Conservation (phyloP, 2,113 vertebrate genomes). For the Rattus rattus region DNA sequence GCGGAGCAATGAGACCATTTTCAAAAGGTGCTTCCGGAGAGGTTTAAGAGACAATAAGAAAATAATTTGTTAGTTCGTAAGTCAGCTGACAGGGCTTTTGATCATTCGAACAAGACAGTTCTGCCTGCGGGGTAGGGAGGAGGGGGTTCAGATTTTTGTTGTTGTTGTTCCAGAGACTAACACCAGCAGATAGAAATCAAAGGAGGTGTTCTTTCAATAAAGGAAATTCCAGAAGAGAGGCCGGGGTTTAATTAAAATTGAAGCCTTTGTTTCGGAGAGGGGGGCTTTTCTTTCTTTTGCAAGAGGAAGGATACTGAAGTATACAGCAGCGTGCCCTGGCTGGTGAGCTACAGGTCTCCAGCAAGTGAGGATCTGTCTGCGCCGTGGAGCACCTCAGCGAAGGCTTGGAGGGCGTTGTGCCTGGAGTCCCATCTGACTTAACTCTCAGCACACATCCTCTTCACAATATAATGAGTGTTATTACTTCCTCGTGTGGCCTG, state of each 20-base stretch:
- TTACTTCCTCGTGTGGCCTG: slow-evolving; percentile 80
- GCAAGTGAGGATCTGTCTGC: slow-evolving; percentile 77
- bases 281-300: slow-evolving; percentile 60
- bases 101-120: slow-evolving; percentile 71
- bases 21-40: slow-evolving; percentile 69
- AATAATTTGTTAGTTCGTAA: slow-evolving; percentile 74
- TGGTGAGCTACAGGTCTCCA: slow-evolving; percentile 54
- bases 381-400: slow-evolving; percentile 13
- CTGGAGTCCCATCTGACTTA: slow-evolving; percentile 66
- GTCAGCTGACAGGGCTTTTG: slow-evolving; percentile 79
- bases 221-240: slow-evolving; percentile 79
- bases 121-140: slow-evolving; percentile 46
- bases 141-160: slow-evolving; percentile 37
- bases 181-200: slow-evolving; percentile 75
- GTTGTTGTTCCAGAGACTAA: slow-evolving; percentile 70
- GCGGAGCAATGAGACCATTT: slow-evolving; percentile 36
- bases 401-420: slow-evolving; percentile 72
- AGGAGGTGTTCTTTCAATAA: slow-evolving; percentile 68
- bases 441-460: slow-evolving; percentile 68
- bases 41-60: slow-evolving; percentile 78
- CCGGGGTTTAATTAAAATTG: slow-evolving; percentile 73
- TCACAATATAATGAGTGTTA: slow-evolving; percentile 76
- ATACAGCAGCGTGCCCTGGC: slow-evolving; percentile 1
- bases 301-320: slow-evolving; percentile 55
- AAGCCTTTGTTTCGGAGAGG: slow-evolving; percentile 60